Percentiles rank a stretch among this genome's conserved stretches.
Conservation (phyloP, 2,113 vertebrate species). For the Cynoglossus semilaevis region DNA sequence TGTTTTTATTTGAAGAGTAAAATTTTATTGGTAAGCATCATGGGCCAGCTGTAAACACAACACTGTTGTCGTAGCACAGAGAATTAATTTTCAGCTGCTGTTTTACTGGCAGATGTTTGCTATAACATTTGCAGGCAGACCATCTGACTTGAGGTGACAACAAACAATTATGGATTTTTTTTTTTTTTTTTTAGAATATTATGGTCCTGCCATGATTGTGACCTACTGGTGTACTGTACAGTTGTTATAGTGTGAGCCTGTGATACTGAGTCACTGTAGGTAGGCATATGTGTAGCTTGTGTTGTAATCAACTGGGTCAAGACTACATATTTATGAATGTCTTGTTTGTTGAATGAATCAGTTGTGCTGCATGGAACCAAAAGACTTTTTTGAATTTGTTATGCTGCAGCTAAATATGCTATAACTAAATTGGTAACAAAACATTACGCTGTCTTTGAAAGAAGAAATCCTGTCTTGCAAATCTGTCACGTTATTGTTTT, state of each 20-base stretch:
- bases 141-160: slow-evolving; percentile 16
- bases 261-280: background rate
- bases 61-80: background rate
- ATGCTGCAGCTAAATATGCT: too few species aligned
- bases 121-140: slow-evolving; percentile 10
- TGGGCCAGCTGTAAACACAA: slow-evolving; percentile 32
- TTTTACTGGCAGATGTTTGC: slow-evolving; percentile 23
- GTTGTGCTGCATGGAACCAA: too few species aligned
- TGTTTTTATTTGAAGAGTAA: slow-evolving; percentile 42
- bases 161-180: background rate
- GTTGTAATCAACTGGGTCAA: too few species aligned
- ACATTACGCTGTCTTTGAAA: too few species aligned
- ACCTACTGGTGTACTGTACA: background rate
- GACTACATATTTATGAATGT: too few species aligned
- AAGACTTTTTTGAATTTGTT: too few species aligned
- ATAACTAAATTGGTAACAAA: too few species aligned
- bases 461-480: too few species aligned
- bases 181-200: slow-evolving; percentile 7
- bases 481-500: too few species aligned
- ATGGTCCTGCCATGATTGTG: background rate
- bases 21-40: slow-evolving; percentile 35
- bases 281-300: too few species aligned
- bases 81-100: slow-evolving; percentile 11
- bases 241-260: background rate
- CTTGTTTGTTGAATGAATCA: too few species aligned